Evolutionary conservation across 2,888 invertebrate genomes (phyloP).

Genomic region (Diarsia brunnea): DNA sequence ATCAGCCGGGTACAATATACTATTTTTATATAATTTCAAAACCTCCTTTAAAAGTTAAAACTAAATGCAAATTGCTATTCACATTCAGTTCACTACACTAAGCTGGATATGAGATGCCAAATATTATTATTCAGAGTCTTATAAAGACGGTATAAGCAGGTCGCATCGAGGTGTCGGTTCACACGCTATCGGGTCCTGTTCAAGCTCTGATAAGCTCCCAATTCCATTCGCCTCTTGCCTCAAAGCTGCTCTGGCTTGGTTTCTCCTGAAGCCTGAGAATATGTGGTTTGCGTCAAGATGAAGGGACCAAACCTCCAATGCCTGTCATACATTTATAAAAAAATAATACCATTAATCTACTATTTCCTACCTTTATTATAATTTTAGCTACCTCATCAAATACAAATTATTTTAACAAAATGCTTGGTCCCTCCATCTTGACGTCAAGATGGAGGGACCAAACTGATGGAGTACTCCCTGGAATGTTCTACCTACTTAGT

Average conservation of each 20-base stretch:
- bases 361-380: too few relatives aligned
- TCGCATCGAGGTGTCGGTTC: slow-evolving; percentile 35
- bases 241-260: slow-evolving; percentile 63
- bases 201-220: slow-evolving; percentile 64
- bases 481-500: too few relatives aligned
- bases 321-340: too few relatives aligned
- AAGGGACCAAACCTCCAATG: too few relatives aligned
- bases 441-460: too few relatives aligned
- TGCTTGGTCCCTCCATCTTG: too few relatives aligned
- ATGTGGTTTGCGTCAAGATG: too few relatives aligned
- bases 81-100: neutral
- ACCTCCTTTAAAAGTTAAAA: neutral
- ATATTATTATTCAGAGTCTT: neutral
- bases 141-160: slow-evolving; percentile 9
- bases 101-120: neutral
- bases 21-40: neutral
- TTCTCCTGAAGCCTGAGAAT: slow-evolving; percentile 26
- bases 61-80: neutral
- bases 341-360: too few relatives aligned
- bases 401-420: too few relatives aligned
- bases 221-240: slow-evolving; percentile 64
- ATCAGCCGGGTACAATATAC: neutral
- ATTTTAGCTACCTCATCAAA: too few relatives aligned
- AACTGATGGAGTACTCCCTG: too few relatives aligned
- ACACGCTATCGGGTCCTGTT: slow-evolving; percentile 55